These are phyloP conservation scores for Toxonevra muliebris DNA, from an alignment of 2,888 invertebrate species.

Conservation along the genomic window DNA sequence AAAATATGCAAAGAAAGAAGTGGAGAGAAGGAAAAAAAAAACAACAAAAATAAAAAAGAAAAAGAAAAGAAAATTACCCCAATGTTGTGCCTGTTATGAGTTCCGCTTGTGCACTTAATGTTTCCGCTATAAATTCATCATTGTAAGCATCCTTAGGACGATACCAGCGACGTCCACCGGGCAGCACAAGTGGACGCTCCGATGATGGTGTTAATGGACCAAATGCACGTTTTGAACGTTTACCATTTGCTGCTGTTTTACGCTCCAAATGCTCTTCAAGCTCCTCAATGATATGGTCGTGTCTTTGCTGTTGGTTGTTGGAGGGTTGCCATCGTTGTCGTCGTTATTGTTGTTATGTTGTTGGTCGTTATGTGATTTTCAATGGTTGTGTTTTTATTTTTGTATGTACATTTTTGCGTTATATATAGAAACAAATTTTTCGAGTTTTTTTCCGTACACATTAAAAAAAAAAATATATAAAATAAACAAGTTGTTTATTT, in stretches of 20 bases:
- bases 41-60: constrained; percentile 10
- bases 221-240: constrained; percentile 67
- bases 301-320: constrained; percentile 36
- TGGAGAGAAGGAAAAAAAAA: constrained; percentile 10
- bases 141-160: constrained; percentile 88
- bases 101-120: constrained; percentile 85
- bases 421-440: constrained; percentile 16
- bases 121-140: constrained; percentile 87
- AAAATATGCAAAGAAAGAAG: constrained; percentile 5
- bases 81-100: constrained; percentile 83
- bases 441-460: constrained; percentile 19
- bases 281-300: constrained; percentile 64
- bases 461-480: constrained; percentile 4
- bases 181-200: constrained; percentile 77
- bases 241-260: constrained; percentile 65
- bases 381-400: constrained; percentile 19
- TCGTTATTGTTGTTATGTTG: background rate
- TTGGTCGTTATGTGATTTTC: constrained; percentile 10
- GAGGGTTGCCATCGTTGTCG: background rate
- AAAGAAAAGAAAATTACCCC: constrained; percentile 71
- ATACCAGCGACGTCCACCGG: constrained; percentile 81
- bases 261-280: constrained; percentile 66
- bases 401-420: constrained; percentile 14
- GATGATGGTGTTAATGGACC: constrained; percentile 73
- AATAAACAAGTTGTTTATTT: constrained; percentile 5